Base-by-base conservation (phyloP, 2,113 vertebrate species). In the Atractosteus spatula region DNA sequence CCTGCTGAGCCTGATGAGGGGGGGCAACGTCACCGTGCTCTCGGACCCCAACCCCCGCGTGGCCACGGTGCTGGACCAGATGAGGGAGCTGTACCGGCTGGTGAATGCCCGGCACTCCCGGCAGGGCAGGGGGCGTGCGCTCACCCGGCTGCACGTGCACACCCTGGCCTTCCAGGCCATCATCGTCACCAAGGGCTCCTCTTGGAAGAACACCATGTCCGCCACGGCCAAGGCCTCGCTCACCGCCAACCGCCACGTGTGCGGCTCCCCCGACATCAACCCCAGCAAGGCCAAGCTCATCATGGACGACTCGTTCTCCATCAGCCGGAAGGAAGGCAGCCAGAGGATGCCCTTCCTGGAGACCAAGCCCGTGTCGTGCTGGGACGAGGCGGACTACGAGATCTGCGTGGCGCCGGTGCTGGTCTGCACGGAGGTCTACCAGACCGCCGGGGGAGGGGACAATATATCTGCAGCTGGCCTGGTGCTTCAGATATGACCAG, bases 131-230 rank as follows among this genome's bases (percentile, higher is more conserved):
- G 72, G 74, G 14, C 90, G 89, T 41, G 72, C 76, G 0, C 85
- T 94, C 68, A 92, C 91, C 43, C 84, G 93, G 2, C 86, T 94
- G 41, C 93, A 94, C 11, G 91, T 94, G 8, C 93, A 94, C 85
- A 94, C 93, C 0, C 83, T 94, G 66, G 93, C 93, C 62, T 94
- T 94, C 68, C 93, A 94, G 84, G 93, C 93, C 73, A 93, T 94
- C 78, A 90, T 93, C 3, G 91, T 94, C 57, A 87, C 83, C 0
- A 84, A 11, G 3, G 88, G 85, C 62, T 93, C 93, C 55, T 81
- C 84, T 80, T 94, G 93, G 93, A 94, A 92, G 81, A 93, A 94
- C 88, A 94, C 90, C 56, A 94, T 94, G 93, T 94, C 93, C 0
- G 93, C 93, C 79, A 88, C 87, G 0, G 93, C 93, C 80, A 94